Base-by-base conservation (phyloP, 2,797 vertebrate genomes). In the Austrolebias charrua region DNA sequence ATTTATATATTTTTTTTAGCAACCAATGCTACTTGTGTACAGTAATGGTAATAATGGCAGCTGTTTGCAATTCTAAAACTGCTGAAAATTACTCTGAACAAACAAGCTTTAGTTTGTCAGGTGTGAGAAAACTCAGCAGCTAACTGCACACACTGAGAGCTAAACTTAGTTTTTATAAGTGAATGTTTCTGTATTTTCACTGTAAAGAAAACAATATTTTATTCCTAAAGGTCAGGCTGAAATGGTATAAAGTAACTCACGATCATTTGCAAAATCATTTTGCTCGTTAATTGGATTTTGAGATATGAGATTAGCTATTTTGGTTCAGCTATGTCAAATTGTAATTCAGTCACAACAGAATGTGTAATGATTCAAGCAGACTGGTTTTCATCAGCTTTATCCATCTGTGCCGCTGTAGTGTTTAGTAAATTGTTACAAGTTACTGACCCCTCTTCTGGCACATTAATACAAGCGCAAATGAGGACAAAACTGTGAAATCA, bases 11-110 rank as follows among this genome's bases (percentile, higher is more conserved):
- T 24, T 24, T n/a, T 18, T 46, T 46, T 18, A n/a, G 14, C 16
- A 15, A 7, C 6, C 43, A 6, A 4, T 40, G 38, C 38, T 40
- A 11, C 4, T 40, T 40, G 38, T 13, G 12, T 40, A 40, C 38
- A 40, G 12, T 40, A 40, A 13, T 13, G 10, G 12, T 13, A 40
- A 40, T 40, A 40, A 40, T 13, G 11, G 38, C 38, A 40, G 38
- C 38, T 12, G 38, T 13, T 40, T 40, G 38, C 11, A 40, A 40
- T 55, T 0, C 16, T 4, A 16, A 55, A 44, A 52, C 55, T 43
- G 38, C 31, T 60, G 43, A n/a, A 15, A 58, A 24, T 63, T 53
- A 45, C 52, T 50, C 45, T 45, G 55, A 66, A 50, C 59, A 55
- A 75, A 78, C 51, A 64, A 58, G 40, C 29, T 58, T 1, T 1